Conservation (phyloP, 2,113 vertebrate genomes). For the Saccopteryx leptura region DNA sequence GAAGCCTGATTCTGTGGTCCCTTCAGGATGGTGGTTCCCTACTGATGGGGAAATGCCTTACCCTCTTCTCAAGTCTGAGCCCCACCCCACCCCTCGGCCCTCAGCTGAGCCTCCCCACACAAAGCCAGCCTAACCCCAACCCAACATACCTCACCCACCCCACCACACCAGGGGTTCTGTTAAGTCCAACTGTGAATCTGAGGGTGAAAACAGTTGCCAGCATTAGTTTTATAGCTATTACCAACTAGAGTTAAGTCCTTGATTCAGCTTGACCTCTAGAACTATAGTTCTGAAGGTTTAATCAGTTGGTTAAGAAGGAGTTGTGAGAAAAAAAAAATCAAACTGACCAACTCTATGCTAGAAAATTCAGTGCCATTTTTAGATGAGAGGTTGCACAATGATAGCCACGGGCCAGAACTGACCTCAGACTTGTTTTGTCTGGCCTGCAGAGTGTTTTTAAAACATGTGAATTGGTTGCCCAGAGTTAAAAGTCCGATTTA, state of each 20-base stretch:
- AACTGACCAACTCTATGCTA: background rate
- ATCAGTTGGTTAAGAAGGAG: background rate
- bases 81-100: background rate
- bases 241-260: background rate
- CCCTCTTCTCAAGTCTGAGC: background rate
- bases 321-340: background rate
- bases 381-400: background rate
- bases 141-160: background rate
- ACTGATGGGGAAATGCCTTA: accelerated
- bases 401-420: background rate
- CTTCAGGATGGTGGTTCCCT: background rate
- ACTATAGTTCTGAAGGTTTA: background rate
- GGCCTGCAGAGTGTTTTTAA: background rate
- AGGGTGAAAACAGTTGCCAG: background rate
- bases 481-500: background rate
- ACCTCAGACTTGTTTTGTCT: background rate
- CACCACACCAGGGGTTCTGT: background rate
- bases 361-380: background rate
- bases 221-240: background rate
- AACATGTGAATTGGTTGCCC: background rate
- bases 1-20: background rate
- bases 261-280: background rate
- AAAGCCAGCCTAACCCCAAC: background rate
- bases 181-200: background rate
- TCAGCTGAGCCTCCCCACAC: background rate